Base-by-base conservation (phyloP, 2,797 vertebrate genomes). In the Peromyscus aztecus region DNA sequence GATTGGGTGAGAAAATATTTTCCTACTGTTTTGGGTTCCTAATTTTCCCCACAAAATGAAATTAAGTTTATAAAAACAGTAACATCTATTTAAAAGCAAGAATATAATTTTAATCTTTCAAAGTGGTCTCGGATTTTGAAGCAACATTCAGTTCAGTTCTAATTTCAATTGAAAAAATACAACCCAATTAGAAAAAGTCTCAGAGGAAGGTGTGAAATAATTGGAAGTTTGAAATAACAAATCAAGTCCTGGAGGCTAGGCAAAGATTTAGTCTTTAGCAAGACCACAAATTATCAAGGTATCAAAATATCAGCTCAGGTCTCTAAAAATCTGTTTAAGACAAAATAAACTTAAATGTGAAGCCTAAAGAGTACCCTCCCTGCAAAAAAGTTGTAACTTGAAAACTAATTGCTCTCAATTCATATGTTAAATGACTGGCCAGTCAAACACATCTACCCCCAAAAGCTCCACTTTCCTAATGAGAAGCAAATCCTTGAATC, bases 171-270 rank as follows among this genome's bases (percentile, higher is more conserved):
- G 94, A 78, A 80, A 96, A 97, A 98, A 96, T 96, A 95, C 63
- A 94, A 81, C 94, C 94, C 77, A 92, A 90, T 97, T 95, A 96
- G 85, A 90, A 96, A 97, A 96, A 34, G 86, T 91, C 84, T 95
- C 88, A 85, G 84, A 96, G 69, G 86, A 88, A 97, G 89, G 94
- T 98, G 96, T 97, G 95, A 97, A 98, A 97, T 96, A 96, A 97
- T 95, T 95, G 94, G 76, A 96, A 96, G 83, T 97, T 94, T 97
- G 96, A 96, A 97, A 96, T 96, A 98, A 95, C 95, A 97, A 97
- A 97, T 94, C 88, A 92, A 96, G 21, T 94, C 87, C 82, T 61
- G 82, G 61, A 94, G 86, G 52, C 69, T 94, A 86, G 87, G 86
- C 76, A 82, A 82, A 95, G 94, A 94, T 65, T 81, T 91, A 91